Evolutionary conservation across 2,888 invertebrate species (phyloP).

Genomic region (Gari tellinella): DNA sequence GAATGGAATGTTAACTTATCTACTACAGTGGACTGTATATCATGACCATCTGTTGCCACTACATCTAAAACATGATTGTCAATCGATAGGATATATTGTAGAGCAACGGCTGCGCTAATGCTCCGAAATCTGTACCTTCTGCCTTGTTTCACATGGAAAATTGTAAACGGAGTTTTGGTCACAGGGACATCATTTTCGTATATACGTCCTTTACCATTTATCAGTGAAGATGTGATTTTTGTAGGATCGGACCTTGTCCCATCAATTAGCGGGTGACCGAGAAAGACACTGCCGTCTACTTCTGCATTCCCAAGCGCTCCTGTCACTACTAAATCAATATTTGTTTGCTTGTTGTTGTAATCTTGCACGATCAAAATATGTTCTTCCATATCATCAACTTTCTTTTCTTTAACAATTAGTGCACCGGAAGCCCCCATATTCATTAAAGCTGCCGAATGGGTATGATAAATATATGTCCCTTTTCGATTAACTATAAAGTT

Average conservation of each 20-base stretch:
- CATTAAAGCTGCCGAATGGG: conserved; percentile 59
- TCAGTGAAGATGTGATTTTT: conserved; percentile 53
- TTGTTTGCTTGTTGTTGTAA: conserved; percentile 51
- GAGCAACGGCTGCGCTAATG: conserved; percentile 64
- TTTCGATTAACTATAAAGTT: conserved; percentile 49
- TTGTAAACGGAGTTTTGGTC: conserved; percentile 49
- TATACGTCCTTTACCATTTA: conserved; percentile 67
- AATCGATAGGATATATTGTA: conserved; percentile 68
- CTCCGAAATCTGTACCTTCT: conserved; percentile 66
- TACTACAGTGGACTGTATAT: conserved; percentile 54
- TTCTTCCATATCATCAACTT: conserved; percentile 14
- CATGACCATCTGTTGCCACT: conserved; percentile 69
- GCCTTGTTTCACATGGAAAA: conserved; percentile 48
- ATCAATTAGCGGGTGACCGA: conserved; percentile 18
- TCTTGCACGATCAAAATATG: conserved; percentile 51
- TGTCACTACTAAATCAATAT: neutral
- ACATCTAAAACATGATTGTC: conserved; percentile 68
- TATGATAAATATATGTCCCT: conserved; percentile 69
- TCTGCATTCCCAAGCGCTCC: conserved; percentile 4
- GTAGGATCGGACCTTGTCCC: conserved; percentile 24
- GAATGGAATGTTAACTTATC: conserved; percentile 69
- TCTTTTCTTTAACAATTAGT: conserved; percentile 54
- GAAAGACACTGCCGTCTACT: conserved; percentile 4
- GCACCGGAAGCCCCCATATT: conserved; percentile 60
- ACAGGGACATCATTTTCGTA: conserved; percentile 22